phyloP scores from a whole-genome alignment of 2,797 vertebrate species.

The Mycteria americana region DNA sequence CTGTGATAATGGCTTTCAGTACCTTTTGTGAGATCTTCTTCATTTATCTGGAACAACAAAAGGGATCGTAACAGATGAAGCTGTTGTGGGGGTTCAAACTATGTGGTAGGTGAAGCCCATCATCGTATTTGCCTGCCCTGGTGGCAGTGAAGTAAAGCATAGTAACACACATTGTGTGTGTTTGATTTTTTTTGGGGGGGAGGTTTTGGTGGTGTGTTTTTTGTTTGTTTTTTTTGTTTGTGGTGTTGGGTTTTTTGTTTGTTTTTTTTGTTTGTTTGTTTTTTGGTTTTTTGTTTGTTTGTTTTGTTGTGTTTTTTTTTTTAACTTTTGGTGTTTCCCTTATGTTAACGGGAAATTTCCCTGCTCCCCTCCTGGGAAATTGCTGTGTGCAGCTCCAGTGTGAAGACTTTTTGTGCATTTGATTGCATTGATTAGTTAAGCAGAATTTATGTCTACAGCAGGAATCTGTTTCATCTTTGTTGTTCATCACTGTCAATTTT shows the following conservation, averaged over 20 bases:
- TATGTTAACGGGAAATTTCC: not conserved
- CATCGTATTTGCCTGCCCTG: not conserved
- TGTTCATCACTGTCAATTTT: not conserved
- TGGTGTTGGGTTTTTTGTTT: too few relatives aligned
- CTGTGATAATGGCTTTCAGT: not conserved
- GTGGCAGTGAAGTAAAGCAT: not conserved
- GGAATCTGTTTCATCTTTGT: not conserved
- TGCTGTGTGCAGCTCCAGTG: not conserved
- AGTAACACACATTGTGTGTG: not conserved
- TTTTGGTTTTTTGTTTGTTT: too few relatives aligned
- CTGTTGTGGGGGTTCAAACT: not conserved
- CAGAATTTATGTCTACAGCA: not conserved
- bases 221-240: too few relatives aligned
- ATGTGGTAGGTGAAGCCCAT: not conserved
- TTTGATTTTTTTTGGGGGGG: too few relatives aligned
- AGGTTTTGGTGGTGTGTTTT: too few relatives aligned
- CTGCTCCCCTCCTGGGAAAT: not conserved
- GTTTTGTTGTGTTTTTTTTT: too few relatives aligned
- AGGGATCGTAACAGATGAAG: not conserved
- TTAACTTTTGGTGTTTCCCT: not conserved
- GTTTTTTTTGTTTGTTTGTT: too few relatives aligned
- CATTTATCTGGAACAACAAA: not conserved
- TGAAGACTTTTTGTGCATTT: not conserved
- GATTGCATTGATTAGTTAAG: conserved; percentile 3
- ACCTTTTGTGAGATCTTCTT: not conserved